Evolutionary conservation across 2,888 invertebrate species (phyloP).

Genomic region (Sabatieria punctata): DNA sequence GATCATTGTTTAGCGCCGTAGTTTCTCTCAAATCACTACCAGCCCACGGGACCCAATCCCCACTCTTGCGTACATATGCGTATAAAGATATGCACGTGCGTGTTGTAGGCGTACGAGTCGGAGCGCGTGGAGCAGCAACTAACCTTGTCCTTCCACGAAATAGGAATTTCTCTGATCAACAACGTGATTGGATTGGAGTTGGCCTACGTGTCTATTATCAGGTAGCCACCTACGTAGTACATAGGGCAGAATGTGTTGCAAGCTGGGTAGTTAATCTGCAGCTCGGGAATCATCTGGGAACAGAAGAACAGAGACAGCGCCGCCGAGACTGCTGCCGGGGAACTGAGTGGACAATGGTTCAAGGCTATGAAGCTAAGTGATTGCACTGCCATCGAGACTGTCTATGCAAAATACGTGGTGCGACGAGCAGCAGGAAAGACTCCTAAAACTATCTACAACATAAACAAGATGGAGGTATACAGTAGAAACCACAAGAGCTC

Average conservation of each 20-base stretch:
- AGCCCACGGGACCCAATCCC: too few species aligned
- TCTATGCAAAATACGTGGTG: conserved; percentile 53
- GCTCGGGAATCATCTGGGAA: conserved; percentile 88
- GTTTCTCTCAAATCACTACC: too few species aligned
- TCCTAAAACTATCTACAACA: conserved; percentile 44
- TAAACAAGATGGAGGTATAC: conserved; percentile 28
- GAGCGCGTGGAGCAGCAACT: conserved; percentile 55
- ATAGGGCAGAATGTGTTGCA: too few species aligned
- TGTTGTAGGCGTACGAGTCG: conserved; percentile 51
- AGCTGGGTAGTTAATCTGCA: too few species aligned
- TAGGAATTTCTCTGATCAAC: conserved; percentile 82
- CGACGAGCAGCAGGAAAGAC: conserved; percentile 41
- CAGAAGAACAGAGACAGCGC: conserved; percentile 50
- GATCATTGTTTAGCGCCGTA: too few species aligned
- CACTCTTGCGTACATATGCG: too few species aligned
- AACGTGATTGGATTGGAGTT: conserved; percentile 42
- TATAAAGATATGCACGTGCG: too few species aligned
- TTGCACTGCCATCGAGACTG: conserved; percentile 51
- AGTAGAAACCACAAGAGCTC: too few species aligned
- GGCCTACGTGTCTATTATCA: conserved; percentile 31
- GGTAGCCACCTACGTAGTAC: too few species aligned
- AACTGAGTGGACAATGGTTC: too few species aligned
- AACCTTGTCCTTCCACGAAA: conserved; percentile 62
- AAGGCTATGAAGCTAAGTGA: conserved; percentile 57
- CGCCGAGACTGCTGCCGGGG: too few species aligned